These are phyloP conservation scores for Abrostola tripartita DNA, from an alignment of 2,888 invertebrate genomes.

Conservation along the genomic window DNA sequence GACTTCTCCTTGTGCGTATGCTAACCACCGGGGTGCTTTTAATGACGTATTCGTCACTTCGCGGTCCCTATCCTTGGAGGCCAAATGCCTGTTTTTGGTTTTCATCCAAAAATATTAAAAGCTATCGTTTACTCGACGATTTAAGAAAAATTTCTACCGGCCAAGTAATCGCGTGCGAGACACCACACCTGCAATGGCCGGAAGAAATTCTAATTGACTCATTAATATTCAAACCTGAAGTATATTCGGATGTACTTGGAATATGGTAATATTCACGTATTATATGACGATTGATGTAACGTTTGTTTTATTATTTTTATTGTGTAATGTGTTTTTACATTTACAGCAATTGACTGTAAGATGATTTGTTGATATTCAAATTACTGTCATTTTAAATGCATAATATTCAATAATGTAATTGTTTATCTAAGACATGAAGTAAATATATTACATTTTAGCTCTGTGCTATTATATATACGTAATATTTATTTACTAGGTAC, in stretches of 20 bases:
- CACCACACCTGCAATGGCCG: constrained; percentile 14
- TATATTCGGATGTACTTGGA: not conserved
- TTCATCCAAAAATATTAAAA: too few species aligned
- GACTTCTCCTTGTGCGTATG: too few species aligned
- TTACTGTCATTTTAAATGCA: constrained; percentile 3
- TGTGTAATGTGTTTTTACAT: constrained; percentile 25
- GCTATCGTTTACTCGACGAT: too few species aligned
- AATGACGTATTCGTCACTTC: too few species aligned
- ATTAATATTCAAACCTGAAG: not conserved
- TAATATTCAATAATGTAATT: constrained; percentile 20
- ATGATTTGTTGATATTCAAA: constrained; percentile 18
- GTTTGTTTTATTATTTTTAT: constrained; percentile 18
- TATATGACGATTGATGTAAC: constrained; percentile 5
- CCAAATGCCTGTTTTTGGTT: too few species aligned
- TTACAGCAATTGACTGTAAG: constrained; percentile 9
- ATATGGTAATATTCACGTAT: constrained; percentile 3
- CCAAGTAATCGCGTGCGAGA: constrained; percentile 5
- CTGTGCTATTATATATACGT: not conserved
- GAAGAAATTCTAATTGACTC: constrained; percentile 15
- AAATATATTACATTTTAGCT: not conserved
- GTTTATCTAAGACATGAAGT: not conserved
- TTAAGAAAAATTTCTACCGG: not conserved
- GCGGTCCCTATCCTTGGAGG: too few species aligned
- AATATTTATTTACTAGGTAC: not conserved
- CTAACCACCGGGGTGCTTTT: too few species aligned